These are phyloP conservation scores for Ciconia nigra DNA, from an alignment of 2,797 vertebrate genomes.

Conservation along the genomic window DNA sequence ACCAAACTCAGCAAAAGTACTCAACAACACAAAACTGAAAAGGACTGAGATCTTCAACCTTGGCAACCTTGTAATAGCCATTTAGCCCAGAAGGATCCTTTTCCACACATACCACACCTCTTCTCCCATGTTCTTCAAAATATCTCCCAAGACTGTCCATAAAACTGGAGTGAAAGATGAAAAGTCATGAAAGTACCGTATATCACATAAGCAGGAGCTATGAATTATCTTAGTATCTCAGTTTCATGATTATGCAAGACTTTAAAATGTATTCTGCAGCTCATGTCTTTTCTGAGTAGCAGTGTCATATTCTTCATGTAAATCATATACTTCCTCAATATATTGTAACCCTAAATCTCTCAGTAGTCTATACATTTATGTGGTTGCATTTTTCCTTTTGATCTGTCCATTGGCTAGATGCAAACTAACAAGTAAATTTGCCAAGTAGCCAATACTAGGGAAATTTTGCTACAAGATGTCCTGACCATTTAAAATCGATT, in stretches of 20 bases:
- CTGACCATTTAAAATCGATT: not conserved
- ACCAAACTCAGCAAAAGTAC: not conserved
- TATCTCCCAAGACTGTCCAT: not conserved
- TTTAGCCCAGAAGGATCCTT: not conserved
- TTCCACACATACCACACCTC: accelerated
- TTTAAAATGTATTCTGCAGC: not conserved
- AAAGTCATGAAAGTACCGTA: not conserved
- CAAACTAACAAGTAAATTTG: not conserved
- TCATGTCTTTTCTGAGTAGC: not conserved
- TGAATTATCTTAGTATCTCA: not conserved
- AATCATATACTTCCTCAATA: not conserved
- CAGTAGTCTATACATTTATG: not conserved
- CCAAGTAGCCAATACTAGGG: not conserved
- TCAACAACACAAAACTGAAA: not conserved
- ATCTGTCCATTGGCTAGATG: not conserved
- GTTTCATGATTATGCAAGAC: not conserved
- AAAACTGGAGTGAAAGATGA: not conserved
- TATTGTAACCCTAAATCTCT: not conserved
- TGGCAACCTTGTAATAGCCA: not conserved
- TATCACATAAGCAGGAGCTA: not conserved
- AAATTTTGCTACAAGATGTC: not conserved
- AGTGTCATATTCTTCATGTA: not conserved
- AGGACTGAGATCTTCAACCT: not conserved
- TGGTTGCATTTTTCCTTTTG: not conserved
- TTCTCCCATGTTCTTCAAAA: not conserved